Base-by-base conservation (phyloP, 2,888 invertebrate species). In the Calliopum simillimum region DNA sequence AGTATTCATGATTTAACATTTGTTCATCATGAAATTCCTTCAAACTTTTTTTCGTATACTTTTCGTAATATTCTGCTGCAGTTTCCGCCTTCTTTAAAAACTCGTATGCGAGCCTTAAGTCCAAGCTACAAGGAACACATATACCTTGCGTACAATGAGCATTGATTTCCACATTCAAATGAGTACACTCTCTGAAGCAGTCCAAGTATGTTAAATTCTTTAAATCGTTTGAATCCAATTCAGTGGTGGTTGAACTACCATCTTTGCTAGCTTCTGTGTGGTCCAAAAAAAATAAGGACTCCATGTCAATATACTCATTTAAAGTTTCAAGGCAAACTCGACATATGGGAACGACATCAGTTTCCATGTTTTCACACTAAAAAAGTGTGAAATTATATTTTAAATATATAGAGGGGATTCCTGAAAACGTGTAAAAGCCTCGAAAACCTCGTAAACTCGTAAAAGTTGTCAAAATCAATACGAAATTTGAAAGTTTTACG, bases 131-230 rank as follows among this genome's bases (percentile, higher is more conserved):
- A 5, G 63, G 65, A n/a, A 61, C 73, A 47, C 79, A 79, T 33
- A 79, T 70, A 44, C 70, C 73, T 46, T 77, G 76, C 13, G 76
- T 73, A 14, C 59, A 67, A 33, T 72, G 71, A 12, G 68, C 71
- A 21, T 70, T 4, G 16, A 55, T 63, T 21, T 73, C 70, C 8
- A 75, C 51, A 13, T 73, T 70, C 1, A 79, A 69, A 23, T 74
- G 74, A 41, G 79, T 78, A 63, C 79, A 79, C 41, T 71, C 69
- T 25, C 74, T 68, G 55, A 79, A 77, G 58, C 78, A 79, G 64
- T 79, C 78, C 23, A 78, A 70, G 25, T 78, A 79, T 13, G 76
- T 78, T 0, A 76, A 69, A 25, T 70, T 70, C 14, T 55, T 70
- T 3, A 51, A 16, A 46, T 62, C 23, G 4, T 59, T 68, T 33